Evolutionary conservation across 2,797 vertebrate species (phyloP), one percentile per base, ranked within the genome.

Genomic region (Urophycis tenuis): DNA sequence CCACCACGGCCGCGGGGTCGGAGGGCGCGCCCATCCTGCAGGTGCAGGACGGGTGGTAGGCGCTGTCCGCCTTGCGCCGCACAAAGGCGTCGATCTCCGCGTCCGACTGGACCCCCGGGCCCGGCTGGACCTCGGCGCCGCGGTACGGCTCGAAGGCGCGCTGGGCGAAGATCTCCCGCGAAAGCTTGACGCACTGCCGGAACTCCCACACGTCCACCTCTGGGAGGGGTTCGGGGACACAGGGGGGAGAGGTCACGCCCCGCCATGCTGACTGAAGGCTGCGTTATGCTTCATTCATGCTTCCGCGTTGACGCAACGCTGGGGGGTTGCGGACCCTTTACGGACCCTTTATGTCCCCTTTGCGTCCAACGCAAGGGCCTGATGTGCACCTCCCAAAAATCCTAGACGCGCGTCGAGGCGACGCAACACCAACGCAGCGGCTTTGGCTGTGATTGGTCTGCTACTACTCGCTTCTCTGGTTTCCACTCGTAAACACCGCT

Each of bases 31-130:
- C 97, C 95, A 99, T 99, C 90, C 96, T 98, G 79, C 98, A 99
- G 53, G 97, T 97, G 83, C 97, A 97, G 3, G 96, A 98, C 0
- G 98, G 96, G 79, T 99, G 98, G 90, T 99, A 99, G 30, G 98
- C 97, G 0, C 93, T 98, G 82, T 99, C 98, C 0, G 95, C 92
- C 85, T 95, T 96, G 1, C 87, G 93, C 69, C 96, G 94, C 73
- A 99, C 87, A n/a, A 98, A 99, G 35, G 95, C 94, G 0, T 98
- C 98, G 2, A 99, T 97, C 74, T 97, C 95, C 0, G 91, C 80
- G n/a, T 99, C 95, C 0, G 96, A 94, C 15, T 94, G 93, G 75
- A 96, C 77, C 0, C 88, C 80, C 14, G 83, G 87, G 77, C 97
- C 96, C 0, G 98, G 98, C 85, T 90, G 93, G 74, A 95, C 86